Conservation (phyloP, 2,113 vertebrate species). For the Zingel zingel region DNA sequence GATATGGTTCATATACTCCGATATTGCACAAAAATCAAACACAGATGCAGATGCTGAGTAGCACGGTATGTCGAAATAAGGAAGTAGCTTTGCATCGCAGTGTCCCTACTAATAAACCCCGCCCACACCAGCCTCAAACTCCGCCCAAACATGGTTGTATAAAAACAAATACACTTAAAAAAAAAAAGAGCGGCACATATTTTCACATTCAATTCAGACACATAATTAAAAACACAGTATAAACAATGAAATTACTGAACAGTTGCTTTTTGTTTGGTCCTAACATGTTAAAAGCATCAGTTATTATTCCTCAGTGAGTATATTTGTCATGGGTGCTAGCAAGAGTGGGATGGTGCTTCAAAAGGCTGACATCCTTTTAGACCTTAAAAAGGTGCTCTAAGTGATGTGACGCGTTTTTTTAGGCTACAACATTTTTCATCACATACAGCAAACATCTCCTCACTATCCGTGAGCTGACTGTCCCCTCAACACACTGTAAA, state of each 20-base stretch:
- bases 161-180: slow-evolving; percentile 62
- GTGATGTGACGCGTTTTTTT: too few species aligned
- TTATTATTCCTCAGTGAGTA: slow-evolving; percentile 55
- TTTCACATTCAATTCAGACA: slow-evolving; percentile 76
- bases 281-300: slow-evolving; percentile 60
- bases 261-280: slow-evolving; percentile 68
- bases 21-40: slow-evolving; percentile 83
- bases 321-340: slow-evolving; percentile 14
- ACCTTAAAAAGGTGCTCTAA: too few species aligned
- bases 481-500: too few species aligned
- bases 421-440: too few species aligned
- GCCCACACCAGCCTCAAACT: slow-evolving; percentile 29
- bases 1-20: slow-evolving; percentile 64
- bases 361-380: slow-evolving; percentile 17
- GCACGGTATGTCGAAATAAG: slow-evolving; percentile 57
- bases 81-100: slow-evolving; percentile 64
- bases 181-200: slow-evolving; percentile 45
- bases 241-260: slow-evolving; percentile 44
- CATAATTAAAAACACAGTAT: slow-evolving; percentile 64
- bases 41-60: slow-evolving; percentile 65
- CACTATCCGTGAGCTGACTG: too few species aligned
- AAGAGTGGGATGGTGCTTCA: slow-evolving; percentile 18
- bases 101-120: slow-evolving; percentile 55
- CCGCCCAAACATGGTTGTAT: slow-evolving; percentile 56
- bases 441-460: too few species aligned